Evolutionary conservation across 2,888 invertebrate genomes (phyloP).

Genomic region (Drosophila cracens): DNA sequence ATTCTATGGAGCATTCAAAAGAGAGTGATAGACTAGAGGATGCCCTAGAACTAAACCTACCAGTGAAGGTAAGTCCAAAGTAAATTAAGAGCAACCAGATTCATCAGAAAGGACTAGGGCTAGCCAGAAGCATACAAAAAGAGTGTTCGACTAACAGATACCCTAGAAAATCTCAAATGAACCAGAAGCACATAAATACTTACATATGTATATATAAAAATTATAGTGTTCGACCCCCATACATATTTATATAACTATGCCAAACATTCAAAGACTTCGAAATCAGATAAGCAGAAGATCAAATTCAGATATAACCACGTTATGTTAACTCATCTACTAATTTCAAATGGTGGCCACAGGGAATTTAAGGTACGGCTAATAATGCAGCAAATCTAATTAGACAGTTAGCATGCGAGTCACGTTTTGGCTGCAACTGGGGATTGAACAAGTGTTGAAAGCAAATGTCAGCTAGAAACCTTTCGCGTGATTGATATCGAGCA

Average conservation of each 20-base stretch:
- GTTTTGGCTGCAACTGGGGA: slow-evolving; percentile 36
- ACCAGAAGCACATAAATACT: background rate
- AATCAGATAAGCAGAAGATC: background rate
- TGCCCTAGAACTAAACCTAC: background rate
- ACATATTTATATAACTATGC: background rate
- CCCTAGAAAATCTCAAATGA: background rate
- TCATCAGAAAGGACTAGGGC: too few relatives aligned
- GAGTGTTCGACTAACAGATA: background rate
- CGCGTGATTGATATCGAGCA: slow-evolving; percentile 70
- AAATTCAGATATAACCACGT: background rate
- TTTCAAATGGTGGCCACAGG: background rate
- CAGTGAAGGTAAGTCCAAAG: background rate
- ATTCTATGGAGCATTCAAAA: slow-evolving; percentile 3
- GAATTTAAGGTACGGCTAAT: slow-evolving; percentile 8
- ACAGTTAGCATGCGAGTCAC: slow-evolving; percentile 60
- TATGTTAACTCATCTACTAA: background rate
- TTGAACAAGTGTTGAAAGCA: slow-evolving; percentile 44
- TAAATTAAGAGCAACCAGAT: background rate
- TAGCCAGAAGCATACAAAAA: background rate
- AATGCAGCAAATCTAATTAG: slow-evolving; percentile 40
- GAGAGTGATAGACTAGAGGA: background rate
- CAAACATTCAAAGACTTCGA: background rate
- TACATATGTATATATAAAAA: background rate
- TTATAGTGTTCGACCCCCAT: background rate
- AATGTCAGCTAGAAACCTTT: slow-evolving; percentile 64